Evolutionary conservation across 2,888 invertebrate genomes (phyloP), one percentile per base, ranked within the genome.

Genomic region (Agrochola lota): DNA sequence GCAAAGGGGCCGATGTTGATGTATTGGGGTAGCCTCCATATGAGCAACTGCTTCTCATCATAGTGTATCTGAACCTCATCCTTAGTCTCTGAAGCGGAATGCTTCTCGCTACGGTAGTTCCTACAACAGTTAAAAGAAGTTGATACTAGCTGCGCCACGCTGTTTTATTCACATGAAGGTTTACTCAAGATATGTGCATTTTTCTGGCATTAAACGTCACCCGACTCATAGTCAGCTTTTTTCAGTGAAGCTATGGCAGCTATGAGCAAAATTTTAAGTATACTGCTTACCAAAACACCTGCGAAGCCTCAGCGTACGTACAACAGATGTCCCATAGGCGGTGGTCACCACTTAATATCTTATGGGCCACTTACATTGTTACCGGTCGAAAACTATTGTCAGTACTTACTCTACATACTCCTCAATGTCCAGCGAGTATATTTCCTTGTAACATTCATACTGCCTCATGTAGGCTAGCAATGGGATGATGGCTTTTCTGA

Each of bases 1-100:
- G 97, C 93, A 92, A 98, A 99, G 0, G 99, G 98, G 0, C 99
- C 99, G 72, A 99, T 98, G 66, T 97, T 95, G 79, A 99, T 98
- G 70, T 91, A 96, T 46, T 97, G 96, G 0, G 99, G 99, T 74
- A 99, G 92, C 0, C 97, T 97, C 73, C 92, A 94, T 73, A 98
- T 98, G 0, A 99, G 91, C 57, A 97, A 97, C 26, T 97, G 95
- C 88, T 97, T 98, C 74, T 97, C 97, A 71, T 97, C 97, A 80
- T 97, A 97, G 75, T 98, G 98, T 88, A 96, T 95, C 66, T 98
- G 96, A 0, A 99, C 97, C 89, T 98, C 98, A 23, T 98, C 97
- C 82, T 97, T 97, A 0, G 98, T 97, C 91, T 98, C 98, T 0
- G 97, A 94, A 0, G 98, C 98, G 0, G 97, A 95, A 83, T 98